These are phyloP conservation scores for Eptatretus atami DNA, from an alignment of 2,797 vertebrate genomes.

Conservation along the genomic window DNA sequence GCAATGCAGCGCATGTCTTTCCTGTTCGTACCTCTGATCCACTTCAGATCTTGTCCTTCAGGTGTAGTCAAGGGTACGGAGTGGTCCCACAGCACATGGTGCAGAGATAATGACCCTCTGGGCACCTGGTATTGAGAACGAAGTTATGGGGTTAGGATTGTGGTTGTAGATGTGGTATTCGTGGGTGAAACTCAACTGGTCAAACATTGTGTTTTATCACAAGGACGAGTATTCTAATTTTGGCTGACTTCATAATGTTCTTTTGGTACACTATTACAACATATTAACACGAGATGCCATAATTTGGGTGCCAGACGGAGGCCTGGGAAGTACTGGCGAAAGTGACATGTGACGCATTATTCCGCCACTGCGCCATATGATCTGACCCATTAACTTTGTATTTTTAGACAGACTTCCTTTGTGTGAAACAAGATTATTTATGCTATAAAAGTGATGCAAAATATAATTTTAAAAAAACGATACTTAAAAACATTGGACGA, in stretches of 20 bases:
- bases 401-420: no score
- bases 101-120: slow-evolving; percentile 50
- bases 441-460: no score
- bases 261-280: neutral
- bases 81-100: slow-evolving; percentile 41
- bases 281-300: no score
- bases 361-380: no score
- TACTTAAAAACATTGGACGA: slow-evolving; percentile 71
- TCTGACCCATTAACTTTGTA: no score
- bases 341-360: no score
- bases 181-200: neutral
- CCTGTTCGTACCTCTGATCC: slow-evolving; percentile 61
- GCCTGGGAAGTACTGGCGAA: no score
- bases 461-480: no score
- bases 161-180: neutral
- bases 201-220: neutral
- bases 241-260: neutral
- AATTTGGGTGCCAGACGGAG: no score
- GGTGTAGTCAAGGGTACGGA: slow-evolving; percentile 24
- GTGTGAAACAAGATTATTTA: no score
- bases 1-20: slow-evolving; percentile 61
- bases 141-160: no score
- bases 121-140: slow-evolving; percentile 23
- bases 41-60: slow-evolving; percentile 38
- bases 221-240: neutral